A percentile compares a stretch with the other conserved stretches of the same genome.
Conservation (phyloP, 2,888 invertebrate species). For the Miltochrista miniata region DNA sequence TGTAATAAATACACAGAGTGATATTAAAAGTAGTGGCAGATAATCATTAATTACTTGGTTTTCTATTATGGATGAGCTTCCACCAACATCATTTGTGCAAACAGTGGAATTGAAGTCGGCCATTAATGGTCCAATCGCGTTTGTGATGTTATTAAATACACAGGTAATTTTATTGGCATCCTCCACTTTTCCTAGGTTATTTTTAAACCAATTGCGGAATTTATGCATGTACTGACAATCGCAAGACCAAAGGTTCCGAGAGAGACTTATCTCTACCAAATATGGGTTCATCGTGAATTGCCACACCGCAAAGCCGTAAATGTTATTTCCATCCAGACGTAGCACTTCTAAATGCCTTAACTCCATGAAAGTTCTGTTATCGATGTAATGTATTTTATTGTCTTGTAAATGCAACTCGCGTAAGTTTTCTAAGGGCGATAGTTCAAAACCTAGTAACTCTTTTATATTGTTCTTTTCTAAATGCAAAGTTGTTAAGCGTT, state of each 20-base stretch:
- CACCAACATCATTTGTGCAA: conserved; percentile 89
- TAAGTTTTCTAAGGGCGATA: conserved; percentile 91
- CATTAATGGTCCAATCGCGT: conserved; percentile 87
- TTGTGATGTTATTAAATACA: conserved; percentile 88
- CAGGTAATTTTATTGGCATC: conserved; percentile 91
- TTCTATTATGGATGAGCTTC: conserved; percentile 88
- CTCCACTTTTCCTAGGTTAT: conserved; percentile 90
- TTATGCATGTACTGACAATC: conserved; percentile 93
- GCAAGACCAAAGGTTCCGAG: conserved; percentile 95
- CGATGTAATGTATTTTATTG: conserved; percentile 92
- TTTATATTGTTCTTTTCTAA: conserved; percentile 94
- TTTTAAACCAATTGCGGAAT: conserved; percentile 91
- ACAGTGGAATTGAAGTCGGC: conserved; percentile 91
- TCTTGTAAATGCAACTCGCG: conserved; percentile 94
- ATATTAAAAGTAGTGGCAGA: conserved; percentile 90
- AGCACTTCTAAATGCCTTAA: conserved; percentile 93
- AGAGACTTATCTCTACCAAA: conserved; percentile 92
- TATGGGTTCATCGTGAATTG: conserved; percentile 92
- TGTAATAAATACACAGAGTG: conserved; percentile 90
- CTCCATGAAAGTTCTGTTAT: conserved; percentile 92
- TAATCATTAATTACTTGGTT: conserved; percentile 92
- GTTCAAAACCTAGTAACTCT: conserved; percentile 91
- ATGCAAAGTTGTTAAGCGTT: conserved; percentile 90
- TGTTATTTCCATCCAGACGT: conserved; percentile 92
- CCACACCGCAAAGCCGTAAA: conserved; percentile 93